These are phyloP conservation scores for Liopterus haemorrhoidalis DNA, from an alignment of 2,888 invertebrate genomes.

Conservation along the genomic window DNA sequence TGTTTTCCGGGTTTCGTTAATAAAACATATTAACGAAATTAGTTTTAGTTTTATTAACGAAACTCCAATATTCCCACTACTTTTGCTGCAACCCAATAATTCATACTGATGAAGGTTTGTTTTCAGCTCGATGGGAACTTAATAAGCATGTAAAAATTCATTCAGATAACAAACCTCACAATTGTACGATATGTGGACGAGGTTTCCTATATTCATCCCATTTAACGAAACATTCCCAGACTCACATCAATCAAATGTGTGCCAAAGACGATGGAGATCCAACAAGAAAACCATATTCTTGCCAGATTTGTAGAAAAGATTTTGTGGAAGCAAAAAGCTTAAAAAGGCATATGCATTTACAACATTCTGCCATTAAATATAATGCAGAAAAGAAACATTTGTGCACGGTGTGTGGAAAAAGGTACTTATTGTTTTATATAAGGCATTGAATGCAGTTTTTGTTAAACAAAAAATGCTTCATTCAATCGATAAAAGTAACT, in stretches of 20 bases:
- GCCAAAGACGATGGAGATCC: constrained; percentile 5
- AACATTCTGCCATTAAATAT: constrained; percentile 16
- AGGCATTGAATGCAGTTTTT: too few species aligned
- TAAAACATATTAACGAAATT: too few species aligned
- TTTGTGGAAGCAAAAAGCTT: constrained; percentile 22
- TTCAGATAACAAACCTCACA: constrained; percentile 18
- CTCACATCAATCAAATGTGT: constrained; percentile 3
- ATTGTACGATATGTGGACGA: constrained; percentile 14
- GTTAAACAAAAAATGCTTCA: too few species aligned
- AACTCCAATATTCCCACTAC: too few species aligned
- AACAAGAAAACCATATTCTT: constrained; percentile 16
- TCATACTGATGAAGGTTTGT: too few species aligned
- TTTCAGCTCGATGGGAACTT: constrained; percentile 19
- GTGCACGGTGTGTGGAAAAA: constrained; percentile 22
- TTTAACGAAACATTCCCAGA: constrained; percentile 17
- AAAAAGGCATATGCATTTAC: constrained; percentile 17
- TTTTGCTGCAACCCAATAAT: too few species aligned
- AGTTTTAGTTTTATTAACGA: too few species aligned
- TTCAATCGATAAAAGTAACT: too few species aligned
- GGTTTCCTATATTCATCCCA: constrained; percentile 18
- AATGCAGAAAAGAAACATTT: constrained; percentile 21
- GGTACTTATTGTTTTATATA: constrained; percentile 1
- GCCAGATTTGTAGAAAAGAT: constrained; percentile 16
- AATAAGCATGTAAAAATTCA: constrained; percentile 20
- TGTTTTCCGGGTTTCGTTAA: too few species aligned